A percentile compares a stretch with the other conserved stretches of the same genome.
These are phyloP conservation scores for Leucophenga montana DNA, from an alignment of 2,888 invertebrate species.

Conservation along the genomic window DNA sequence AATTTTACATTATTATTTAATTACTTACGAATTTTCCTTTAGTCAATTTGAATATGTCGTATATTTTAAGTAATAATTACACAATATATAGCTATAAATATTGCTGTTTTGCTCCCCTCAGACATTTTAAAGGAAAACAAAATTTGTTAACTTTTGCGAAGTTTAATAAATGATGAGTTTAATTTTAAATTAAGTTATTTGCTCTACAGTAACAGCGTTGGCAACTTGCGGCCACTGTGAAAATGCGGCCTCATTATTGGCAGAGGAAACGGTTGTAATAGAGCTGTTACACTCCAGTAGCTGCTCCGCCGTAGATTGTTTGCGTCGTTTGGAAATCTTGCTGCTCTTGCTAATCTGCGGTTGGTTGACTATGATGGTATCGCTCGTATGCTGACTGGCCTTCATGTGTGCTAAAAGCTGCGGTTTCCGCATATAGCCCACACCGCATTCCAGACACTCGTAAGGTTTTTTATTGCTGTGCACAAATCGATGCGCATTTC, in stretches of 20 bases:
- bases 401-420: constrained; percentile 83
- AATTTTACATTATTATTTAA: neutral
- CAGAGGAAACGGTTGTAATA: neutral
- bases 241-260: neutral
- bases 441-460: constrained; percentile 86
- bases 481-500: constrained; percentile 88
- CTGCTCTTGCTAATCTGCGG: constrained; percentile 76
- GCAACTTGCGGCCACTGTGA: neutral
- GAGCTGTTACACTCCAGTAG: too few species aligned
- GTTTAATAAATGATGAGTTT: constrained; percentile 19
- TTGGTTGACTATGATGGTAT: constrained; percentile 88
- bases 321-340: constrained; percentile 13
- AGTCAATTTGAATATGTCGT: constrained; percentile 34
- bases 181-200: constrained; percentile 1
- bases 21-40: constrained; percentile 33
- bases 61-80: constrained; percentile 24
- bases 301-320: constrained; percentile 13
- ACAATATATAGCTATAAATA: neutral
- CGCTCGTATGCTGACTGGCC: constrained; percentile 78
- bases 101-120: constrained; percentile 2
- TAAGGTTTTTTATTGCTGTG: constrained; percentile 91
- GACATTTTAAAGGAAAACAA: neutral
- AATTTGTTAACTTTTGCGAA: constrained; percentile 24
- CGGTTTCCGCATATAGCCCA: constrained; percentile 89
- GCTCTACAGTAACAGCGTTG: neutral